phyloP scores from a whole-genome alignment of 2,888 invertebrate species.

The Ophion slaviceki region DNA sequence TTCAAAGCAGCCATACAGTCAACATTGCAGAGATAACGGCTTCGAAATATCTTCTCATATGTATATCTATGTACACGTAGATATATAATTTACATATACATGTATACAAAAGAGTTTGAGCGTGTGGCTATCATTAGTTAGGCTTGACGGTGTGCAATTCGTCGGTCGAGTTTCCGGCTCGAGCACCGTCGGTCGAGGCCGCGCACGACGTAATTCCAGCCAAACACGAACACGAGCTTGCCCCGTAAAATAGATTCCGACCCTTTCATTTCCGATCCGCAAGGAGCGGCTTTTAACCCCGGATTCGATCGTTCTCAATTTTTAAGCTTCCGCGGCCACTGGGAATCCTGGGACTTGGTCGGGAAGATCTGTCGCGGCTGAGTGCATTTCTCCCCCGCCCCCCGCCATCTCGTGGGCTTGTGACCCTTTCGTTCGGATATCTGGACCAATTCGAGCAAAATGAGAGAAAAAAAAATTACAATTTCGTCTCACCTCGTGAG shows the following conservation, averaged over 20 bases:
- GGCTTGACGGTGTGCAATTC: constrained; percentile 71
- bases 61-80: not conserved
- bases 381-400: not conserved
- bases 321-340: not conserved
- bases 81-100: constrained; percentile 18
- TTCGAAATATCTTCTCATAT: no score
- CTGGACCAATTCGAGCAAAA: not conserved
- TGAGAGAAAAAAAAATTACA: not conserved
- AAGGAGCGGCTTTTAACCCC: constrained; percentile 33
- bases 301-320: constrained; percentile 42
- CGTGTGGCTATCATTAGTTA: constrained; percentile 64
- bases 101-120: constrained; percentile 28
- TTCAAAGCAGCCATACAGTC: not conserved
- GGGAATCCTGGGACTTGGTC: not conserved
- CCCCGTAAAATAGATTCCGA: constrained; percentile 64
- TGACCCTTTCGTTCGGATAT: not conserved
- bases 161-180: constrained; percentile 75
- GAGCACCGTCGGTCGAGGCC: constrained; percentile 72
- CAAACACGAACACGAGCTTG: constrained; percentile 71
- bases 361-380: not conserved
- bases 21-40: not conserved
- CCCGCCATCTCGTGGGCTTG: not conserved
- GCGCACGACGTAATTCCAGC: constrained; percentile 72
- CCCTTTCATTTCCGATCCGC: constrained; percentile 67
- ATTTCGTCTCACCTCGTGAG: not conserved